phyloP scores from a whole-genome alignment of 2,113 vertebrate species.

The Cyphomyrus plagiostoma region DNA sequence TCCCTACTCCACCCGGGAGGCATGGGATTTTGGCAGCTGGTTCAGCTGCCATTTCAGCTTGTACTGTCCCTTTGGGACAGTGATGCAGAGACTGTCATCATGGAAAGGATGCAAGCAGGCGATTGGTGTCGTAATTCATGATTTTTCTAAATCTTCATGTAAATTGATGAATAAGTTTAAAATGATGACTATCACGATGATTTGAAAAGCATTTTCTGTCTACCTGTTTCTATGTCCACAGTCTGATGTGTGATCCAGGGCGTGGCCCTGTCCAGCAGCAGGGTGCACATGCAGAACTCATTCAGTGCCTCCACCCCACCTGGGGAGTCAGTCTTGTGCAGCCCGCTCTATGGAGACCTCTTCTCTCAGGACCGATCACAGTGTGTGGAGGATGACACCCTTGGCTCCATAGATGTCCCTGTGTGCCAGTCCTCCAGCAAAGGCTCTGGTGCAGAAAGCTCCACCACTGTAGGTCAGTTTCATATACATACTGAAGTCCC shows the following conservation, averaged over 20 bases:
- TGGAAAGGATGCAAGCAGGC: background rate
- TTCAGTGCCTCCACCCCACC: slow-evolving; percentile 72
- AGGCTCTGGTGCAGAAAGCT: slow-evolving; percentile 78
- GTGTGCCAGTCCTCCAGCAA: slow-evolving; percentile 78
- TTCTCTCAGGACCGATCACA: slow-evolving; percentile 54
- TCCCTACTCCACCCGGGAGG: background rate
- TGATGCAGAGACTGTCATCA: background rate
- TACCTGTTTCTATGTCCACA: slow-evolving; percentile 26
- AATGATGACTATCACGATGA: background rate
- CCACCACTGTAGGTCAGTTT: slow-evolving; percentile 66
- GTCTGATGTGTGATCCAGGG: slow-evolving; percentile 54
- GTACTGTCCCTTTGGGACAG: background rate
- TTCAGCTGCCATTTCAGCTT: background rate
- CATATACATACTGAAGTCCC: background rate
- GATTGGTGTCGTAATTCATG: background rate
- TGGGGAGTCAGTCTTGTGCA: slow-evolving; percentile 73
- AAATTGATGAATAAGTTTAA: background rate
- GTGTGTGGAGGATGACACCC: slow-evolving; percentile 69
- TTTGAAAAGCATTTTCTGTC: background rate
- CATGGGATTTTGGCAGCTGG: background rate
- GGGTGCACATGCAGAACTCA: slow-evolving; percentile 82
- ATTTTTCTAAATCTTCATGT: background rate
- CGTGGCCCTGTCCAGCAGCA: slow-evolving; percentile 44
- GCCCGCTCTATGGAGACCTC: slow-evolving; percentile 76
- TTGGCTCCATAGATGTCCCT: slow-evolving; percentile 69